Percentiles rank a stretch among this genome's conserved stretches.
phyloP scores from a whole-genome alignment of 2,797 vertebrate species.

The Liparis tanakae region DNA sequence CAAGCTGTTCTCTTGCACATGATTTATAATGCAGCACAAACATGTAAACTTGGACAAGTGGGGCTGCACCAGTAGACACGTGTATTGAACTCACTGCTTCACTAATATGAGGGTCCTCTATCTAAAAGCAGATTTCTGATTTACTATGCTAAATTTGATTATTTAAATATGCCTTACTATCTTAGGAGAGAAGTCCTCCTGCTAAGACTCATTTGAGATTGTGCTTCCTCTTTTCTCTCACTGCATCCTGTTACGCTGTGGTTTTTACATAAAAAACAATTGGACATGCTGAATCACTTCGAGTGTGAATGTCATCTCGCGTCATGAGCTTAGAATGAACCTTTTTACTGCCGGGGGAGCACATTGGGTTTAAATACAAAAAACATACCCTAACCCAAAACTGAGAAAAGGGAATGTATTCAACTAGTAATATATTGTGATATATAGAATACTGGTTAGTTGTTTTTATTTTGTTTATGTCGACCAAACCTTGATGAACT shows the following conservation, averaged over 20 bases:
- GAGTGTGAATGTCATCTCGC: background rate
- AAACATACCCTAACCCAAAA: background rate
- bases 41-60: background rate
- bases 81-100: background rate
- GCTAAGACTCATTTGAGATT: background rate
- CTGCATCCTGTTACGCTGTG: constrained; percentile 20
- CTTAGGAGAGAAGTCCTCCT: background rate
- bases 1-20: background rate
- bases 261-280: background rate
- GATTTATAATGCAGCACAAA: background rate
- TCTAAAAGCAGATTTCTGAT: background rate
- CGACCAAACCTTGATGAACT: background rate
- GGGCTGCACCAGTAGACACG: background rate
- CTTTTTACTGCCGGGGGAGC: constrained; percentile 2
- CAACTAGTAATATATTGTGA: background rate
- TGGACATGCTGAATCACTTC: background rate
- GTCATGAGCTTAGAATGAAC: constrained; percentile 10
- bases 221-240: background rate
- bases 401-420: background rate
- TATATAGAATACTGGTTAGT: background rate
- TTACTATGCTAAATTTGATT: background rate
- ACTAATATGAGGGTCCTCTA: background rate
- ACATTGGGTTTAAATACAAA: constrained; percentile 1
- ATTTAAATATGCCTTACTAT: background rate
- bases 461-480: background rate